Evolutionary conservation across 2,797 vertebrate species (phyloP).

Genomic region (Allobates femoralis): DNA sequence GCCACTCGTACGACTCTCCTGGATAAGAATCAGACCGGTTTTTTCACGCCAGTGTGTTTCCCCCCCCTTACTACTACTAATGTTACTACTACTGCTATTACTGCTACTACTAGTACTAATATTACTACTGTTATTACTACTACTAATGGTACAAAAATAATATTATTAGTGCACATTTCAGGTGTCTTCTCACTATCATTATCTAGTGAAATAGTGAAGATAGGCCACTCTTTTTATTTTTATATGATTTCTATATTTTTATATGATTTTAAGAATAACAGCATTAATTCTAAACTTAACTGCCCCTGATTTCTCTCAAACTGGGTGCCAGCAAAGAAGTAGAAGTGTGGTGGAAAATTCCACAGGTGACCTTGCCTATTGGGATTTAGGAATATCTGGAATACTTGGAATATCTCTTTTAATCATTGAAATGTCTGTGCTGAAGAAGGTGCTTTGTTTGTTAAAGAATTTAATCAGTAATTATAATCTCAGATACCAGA

Average conservation of each 20-base stretch:
- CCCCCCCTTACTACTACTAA: no score
- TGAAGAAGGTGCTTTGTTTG: neutral
- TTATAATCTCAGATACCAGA: neutral
- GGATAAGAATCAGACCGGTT: no score
- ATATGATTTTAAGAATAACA: no score
- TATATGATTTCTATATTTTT: no score
- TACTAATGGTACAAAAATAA: no score
- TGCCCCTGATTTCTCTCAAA: neutral
- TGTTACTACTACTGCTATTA: no score
- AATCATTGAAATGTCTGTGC: neutral
- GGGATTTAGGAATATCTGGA: constrained; percentile 10
- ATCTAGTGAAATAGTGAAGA: neutral
- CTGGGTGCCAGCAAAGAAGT: neutral
- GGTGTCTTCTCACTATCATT: neutral
- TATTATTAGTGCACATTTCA: neutral
- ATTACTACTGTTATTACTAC: no score
- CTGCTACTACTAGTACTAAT: no score
- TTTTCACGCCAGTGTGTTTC: no score
- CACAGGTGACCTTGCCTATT: constrained; percentile 27
- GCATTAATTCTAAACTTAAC: neutral
- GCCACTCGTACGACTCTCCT: no score
- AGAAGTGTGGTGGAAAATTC: constrained; percentile 27
- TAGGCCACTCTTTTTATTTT: no score
- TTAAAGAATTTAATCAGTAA: constrained; percentile 10
- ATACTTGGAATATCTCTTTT: constrained; percentile 20